Conservation (phyloP, 1,140 invertebrate species). For the Solenopsis invicta region DNA sequence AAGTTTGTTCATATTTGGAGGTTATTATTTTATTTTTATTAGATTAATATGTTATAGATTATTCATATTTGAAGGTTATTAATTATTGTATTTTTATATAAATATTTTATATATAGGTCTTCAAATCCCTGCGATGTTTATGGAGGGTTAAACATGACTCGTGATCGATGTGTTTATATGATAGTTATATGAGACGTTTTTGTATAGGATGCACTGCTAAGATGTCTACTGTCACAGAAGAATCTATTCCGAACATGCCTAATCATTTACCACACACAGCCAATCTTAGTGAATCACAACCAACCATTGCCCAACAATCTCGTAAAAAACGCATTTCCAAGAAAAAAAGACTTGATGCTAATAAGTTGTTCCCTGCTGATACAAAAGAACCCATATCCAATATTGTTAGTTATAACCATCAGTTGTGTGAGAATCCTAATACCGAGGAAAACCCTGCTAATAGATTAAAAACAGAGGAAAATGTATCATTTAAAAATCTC, state of each 20-base stretch:
- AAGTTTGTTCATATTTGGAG: no score
- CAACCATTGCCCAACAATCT: not conserved
- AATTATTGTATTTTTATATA: no score
- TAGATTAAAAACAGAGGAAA: conserved; percentile 14
- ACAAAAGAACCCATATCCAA: not conserved
- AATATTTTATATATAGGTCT: no score
- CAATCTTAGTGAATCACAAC: not conserved
- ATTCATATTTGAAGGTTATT: no score
- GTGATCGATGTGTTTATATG: not conserved
- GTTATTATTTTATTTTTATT: no score
- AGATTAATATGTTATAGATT: no score
- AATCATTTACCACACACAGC: not conserved
- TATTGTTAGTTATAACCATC: not conserved
- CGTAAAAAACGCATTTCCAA: not conserved
- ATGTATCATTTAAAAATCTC: conserved; percentile 12
- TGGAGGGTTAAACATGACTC: not conserved
- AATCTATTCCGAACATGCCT: not conserved
- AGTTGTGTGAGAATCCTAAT: not conserved
- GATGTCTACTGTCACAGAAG: conserved; percentile 18
- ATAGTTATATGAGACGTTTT: conserved; percentile 6
- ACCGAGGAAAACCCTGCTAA: conserved; percentile 3
- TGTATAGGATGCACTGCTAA: conserved; percentile 34
- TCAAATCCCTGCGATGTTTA: no score
- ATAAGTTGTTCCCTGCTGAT: not conserved
- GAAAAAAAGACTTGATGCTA: not conserved